Evolutionary conservation across 2,888 invertebrate genomes (phyloP).

Genomic region (Mythimna impura): DNA sequence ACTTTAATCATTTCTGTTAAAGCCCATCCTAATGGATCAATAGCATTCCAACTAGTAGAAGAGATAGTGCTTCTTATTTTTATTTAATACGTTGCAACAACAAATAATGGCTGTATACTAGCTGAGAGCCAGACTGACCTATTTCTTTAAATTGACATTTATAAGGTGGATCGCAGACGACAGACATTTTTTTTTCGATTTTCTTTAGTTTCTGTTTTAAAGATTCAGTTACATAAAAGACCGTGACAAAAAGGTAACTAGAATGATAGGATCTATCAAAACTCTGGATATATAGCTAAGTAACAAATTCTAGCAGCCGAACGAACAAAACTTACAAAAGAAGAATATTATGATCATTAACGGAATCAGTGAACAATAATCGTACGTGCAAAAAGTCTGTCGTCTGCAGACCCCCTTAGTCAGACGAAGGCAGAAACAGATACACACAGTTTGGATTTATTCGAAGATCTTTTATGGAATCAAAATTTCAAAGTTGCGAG

Average conservation of each 20-base stretch:
- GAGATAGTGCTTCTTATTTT: constrained; percentile 34
- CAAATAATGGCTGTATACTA: constrained; percentile 50
- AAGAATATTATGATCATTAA: constrained; percentile 34
- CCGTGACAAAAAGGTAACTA: neutral
- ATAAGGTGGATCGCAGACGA: constrained; percentile 30
- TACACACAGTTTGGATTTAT: constrained; percentile 39
- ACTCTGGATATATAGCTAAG: neutral
- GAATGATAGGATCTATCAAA: neutral
- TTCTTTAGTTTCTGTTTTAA: neutral
- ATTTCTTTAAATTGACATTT: constrained; percentile 50
- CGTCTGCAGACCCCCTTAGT: constrained; percentile 24
- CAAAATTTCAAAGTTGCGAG: constrained; percentile 45
- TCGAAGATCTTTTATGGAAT: constrained; percentile 27
- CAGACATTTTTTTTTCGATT: neutral
- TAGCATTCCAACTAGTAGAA: neutral
- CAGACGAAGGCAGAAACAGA: constrained; percentile 13
- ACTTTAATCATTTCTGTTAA: neutral
- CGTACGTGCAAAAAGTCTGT: constrained; percentile 34
- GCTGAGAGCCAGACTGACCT: constrained; percentile 37
- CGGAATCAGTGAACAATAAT: constrained; percentile 46
- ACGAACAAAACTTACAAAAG: constrained; percentile 7
- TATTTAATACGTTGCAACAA: constrained; percentile 46
- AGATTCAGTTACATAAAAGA: neutral
- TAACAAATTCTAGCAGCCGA: constrained; percentile 9
- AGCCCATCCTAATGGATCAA: neutral